Base-by-base conservation (phyloP, 2,113 vertebrate genomes). In the Todiramphus saurophagus region DNA sequence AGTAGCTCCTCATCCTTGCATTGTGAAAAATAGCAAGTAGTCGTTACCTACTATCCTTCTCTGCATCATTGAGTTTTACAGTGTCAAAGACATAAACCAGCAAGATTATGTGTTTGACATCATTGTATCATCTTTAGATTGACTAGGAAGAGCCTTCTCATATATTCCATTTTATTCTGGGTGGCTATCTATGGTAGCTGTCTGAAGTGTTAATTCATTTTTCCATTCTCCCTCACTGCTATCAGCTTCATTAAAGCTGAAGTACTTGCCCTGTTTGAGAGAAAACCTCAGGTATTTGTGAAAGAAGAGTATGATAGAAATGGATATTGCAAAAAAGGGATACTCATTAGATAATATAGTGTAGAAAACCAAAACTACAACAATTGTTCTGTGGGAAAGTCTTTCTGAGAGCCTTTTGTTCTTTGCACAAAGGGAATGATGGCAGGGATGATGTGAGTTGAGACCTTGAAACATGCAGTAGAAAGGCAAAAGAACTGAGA, bases 191-290 rank as follows among this genome's bases (percentile, higher is more conserved):
- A 5, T 83, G 58, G 27, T 86, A 31, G 8, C 44, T 85, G 13
- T 88, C 31, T 73, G 43, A 82, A 68, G 33, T 48, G 37, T 50
- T 83, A 74, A 50, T 58, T 89, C 3, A 2, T 50, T 92, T 86
- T 87, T 69, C 21, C 21, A 12, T 55, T 75, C 31, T 76, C 16
- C 12, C 13, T 55, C 5, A 6, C 16, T 82, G 43, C 51, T 78
- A 31, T 77, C 70, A 66, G 17, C 28, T 74, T 77, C 11, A 8
- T 93, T 75, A 73, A 84, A 89, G 39, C 68, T 60, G 77, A 75
- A 87, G 23, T 0, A 0, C 23, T 83, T 89, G 39, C 21, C 37
- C 43, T 1, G 2, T 5, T 27, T 94, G 75, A 58, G 37, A 30
- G 58, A 62, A 74, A 87, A 62, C 1, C 1, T 70, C 62, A 83